phyloP scores from a whole-genome alignment of 2,797 vertebrate species.

The Notoglanidium macrostoma region DNA sequence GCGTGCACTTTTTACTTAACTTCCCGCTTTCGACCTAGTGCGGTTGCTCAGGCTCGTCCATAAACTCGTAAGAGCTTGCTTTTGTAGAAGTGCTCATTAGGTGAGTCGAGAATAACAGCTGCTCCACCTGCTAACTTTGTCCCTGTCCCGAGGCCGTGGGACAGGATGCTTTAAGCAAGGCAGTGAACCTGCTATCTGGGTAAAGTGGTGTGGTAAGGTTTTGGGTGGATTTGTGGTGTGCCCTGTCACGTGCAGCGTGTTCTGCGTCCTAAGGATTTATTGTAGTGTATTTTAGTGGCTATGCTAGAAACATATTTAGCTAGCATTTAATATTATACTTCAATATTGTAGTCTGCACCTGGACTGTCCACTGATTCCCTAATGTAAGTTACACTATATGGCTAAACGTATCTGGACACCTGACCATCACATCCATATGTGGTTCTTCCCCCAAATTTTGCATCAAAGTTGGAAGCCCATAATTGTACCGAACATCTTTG shows the following conservation, averaged over 20 bases:
- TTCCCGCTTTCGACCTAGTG: not conserved
- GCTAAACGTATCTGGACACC: not conserved
- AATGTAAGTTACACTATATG: not conserved
- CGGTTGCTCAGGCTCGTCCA: too few relatives aligned
- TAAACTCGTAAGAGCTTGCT: not conserved
- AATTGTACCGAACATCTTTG: too few relatives aligned
- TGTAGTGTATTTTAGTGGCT: not conserved
- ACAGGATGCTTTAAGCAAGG: not conserved
- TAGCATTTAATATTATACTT: not conserved
- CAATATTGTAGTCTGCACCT: not conserved
- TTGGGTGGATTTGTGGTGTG: not conserved
- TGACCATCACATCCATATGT: not conserved
- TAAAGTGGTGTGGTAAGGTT: not conserved
- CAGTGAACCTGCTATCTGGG: not conserved
- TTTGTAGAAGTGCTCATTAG: not conserved
- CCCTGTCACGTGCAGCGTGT: not conserved
- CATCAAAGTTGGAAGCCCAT: not conserved
- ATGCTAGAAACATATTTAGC: not conserved
- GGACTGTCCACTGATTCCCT: not conserved
- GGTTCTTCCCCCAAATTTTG: not conserved
- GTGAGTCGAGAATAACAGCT: not conserved
- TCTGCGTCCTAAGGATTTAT: not conserved
- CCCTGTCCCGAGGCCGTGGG: not conserved
- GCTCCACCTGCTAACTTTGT: constrained; percentile 1
- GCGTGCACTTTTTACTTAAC: constrained; percentile 27